Conservation (phyloP, 2,797 vertebrate genomes). For the Catamblyrhynchus diadema region DNA sequence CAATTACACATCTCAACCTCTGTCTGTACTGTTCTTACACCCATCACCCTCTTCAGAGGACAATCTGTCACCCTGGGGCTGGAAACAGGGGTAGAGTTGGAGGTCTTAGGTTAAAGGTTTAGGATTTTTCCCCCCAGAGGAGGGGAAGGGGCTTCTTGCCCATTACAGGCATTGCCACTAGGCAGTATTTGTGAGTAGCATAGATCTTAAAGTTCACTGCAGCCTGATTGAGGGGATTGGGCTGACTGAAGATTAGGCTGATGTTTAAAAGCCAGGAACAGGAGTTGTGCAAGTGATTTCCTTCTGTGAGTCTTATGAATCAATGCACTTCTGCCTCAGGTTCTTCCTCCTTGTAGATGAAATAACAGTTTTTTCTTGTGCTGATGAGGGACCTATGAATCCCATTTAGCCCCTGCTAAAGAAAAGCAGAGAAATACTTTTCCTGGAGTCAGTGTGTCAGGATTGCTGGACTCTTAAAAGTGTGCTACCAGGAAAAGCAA, state of each 20-base stretch:
- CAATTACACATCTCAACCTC: neutral
- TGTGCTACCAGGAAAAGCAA: neutral
- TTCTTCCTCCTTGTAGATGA: neutral
- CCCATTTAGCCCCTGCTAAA: neutral
- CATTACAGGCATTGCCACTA: neutral
- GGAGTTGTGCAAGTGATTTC: neutral
- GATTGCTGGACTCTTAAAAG: neutral
- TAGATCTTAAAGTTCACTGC: neutral
- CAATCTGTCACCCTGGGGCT: neutral
- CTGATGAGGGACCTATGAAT: neutral
- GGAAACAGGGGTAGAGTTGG: neutral
- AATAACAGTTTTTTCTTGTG: neutral
- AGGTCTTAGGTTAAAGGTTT: neutral
- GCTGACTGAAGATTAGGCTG: neutral
- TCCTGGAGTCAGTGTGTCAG: neutral
- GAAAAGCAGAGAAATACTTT: neutral
- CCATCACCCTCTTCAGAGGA: neutral
- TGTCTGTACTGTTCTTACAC: neutral
- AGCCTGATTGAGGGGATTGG: neutral
- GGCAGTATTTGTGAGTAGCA: neutral
- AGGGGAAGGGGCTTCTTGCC: neutral
- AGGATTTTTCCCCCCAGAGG: neutral
- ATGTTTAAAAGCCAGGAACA: neutral
- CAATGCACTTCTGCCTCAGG: neutral
- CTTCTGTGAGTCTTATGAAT: neutral